These are phyloP conservation scores for Sebastes elongatus DNA, from an alignment of 2,797 vertebrate genomes.

Conservation along the genomic window DNA sequence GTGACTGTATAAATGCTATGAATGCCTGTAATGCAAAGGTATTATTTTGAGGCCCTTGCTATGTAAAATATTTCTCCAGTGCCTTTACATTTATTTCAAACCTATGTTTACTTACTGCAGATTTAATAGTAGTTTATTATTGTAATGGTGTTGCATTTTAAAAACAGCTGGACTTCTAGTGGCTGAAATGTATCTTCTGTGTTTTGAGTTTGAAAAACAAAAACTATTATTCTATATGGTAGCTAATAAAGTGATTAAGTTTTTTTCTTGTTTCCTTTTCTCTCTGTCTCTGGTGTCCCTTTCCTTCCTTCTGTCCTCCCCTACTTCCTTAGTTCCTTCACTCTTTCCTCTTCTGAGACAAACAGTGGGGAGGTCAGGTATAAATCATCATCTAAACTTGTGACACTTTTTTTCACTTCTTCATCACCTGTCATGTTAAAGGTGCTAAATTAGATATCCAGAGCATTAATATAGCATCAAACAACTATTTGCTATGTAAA, in stretches of 20 bases:
- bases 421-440: conserved; percentile 11
- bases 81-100: conserved; percentile 34
- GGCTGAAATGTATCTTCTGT: conserved; percentile 13
- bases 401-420: neutral
- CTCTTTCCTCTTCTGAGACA: conserved; percentile 26
- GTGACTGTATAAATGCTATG: conserved; percentile 41
- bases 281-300: conserved; percentile 38
- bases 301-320: conserved; percentile 18
- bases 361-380: conserved; percentile 44
- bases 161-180: conserved; percentile 1
- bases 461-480: too few species aligned
- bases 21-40: conserved; percentile 15
- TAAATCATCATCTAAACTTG: neutral
- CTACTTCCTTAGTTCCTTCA: neutral
- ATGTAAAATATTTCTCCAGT: conserved; percentile 59
- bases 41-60: conserved; percentile 11
- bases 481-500: too few species aligned
- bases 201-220: conserved; percentile 45
- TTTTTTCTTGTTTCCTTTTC: conserved; percentile 44
- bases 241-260: conserved; percentile 49
- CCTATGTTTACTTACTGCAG: conserved; percentile 38
- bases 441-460: neutral
- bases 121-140: neutral
- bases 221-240: conserved; percentile 19
- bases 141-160: neutral